Evolutionary conservation across 2,888 invertebrate species (phyloP), one percentile per base, ranked within the genome.

Genomic region (Megamerina dolium): DNA sequence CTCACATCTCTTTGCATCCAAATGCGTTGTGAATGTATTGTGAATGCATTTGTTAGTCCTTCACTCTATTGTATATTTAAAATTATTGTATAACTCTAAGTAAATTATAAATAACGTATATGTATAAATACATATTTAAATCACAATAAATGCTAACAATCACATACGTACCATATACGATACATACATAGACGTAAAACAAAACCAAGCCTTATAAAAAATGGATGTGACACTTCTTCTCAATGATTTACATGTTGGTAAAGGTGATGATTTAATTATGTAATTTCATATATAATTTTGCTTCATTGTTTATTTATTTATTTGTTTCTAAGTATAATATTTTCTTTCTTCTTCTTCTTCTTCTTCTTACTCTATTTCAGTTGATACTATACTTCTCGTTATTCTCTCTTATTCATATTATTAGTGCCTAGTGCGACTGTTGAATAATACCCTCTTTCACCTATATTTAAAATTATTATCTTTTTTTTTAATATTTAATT

Each of bases 211-310:
- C 6, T 5, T 18, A 41, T 26, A 9, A 37, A 44, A 46, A 55
- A 58, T 58, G 61, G 54, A 56, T 58, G 54, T 55, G 58, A 59
- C 59, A 58, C 54, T 56, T 55, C 55, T 52, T 27, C 27, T 27
- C 3, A 48, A 54, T n/a, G n/a, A n/a, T n/a, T n/a, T n/a, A 54
- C 56, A 52, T 55, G 53, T 56, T 54, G 57, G 52, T 60, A 68
- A 72, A 72, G 73, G 67, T 75, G 73, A 69, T 73, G 73, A 48
- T 21, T 5, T 21, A 31, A 31, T 18, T 20, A 5, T 20, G 16
- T 31, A 6, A 10, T 37, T 18, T 27, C 27, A 10, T 37, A 29
- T 37, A 16, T 37, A 18, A 26, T 27, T 27, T 37, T 14, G 13
- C 17, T 27, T 9, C 16, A 21, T n/a, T n/a, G n/a, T n/a, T n/a